A percentile compares a stretch with the other conserved stretches of the same genome.
Evolutionary conservation across 2,888 invertebrate genomes (phyloP).

Genomic region (Pterobdella sp.): DNA sequence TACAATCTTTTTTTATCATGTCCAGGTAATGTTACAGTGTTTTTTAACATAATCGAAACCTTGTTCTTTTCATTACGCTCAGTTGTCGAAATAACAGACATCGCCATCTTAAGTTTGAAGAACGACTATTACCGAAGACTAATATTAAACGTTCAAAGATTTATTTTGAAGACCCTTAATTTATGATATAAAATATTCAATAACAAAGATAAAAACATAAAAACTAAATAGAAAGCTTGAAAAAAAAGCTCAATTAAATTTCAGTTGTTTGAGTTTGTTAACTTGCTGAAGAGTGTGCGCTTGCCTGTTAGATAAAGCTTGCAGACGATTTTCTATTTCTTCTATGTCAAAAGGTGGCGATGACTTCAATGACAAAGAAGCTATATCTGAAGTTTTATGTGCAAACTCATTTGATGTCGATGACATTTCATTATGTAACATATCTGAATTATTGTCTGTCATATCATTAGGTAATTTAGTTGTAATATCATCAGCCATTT

Average conservation of each 20-base stretch:
- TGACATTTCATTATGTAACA: too few species aligned
- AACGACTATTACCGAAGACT: neutral
- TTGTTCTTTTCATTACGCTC: neutral
- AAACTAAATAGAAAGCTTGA: neutral
- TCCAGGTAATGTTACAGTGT: conserved; percentile 6
- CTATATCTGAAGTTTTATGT: too few species aligned
- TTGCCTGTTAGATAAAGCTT: neutral
- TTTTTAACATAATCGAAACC: conserved; percentile 19
- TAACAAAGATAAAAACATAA: too few species aligned
- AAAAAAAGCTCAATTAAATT: neutral
- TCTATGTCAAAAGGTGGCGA: too few species aligned
- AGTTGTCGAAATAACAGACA: neutral
- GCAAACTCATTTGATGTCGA: too few species aligned
- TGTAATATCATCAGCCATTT: too few species aligned
- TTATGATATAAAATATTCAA: too few species aligned
- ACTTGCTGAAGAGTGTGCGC: neutral
- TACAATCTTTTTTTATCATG: conserved; percentile 23
- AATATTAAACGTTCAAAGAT: neutral
- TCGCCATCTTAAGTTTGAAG: neutral
- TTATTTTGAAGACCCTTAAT: too few species aligned
- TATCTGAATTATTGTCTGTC: too few species aligned
- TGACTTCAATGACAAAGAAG: too few species aligned
- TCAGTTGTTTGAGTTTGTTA: neutral
- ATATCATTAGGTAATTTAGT: too few species aligned
- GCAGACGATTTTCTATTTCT: conserved; percentile 10